Evolutionary conservation across 92 coral and sea anemone species (phyloP), one percentile per base, ranked within the genome.

Genomic region (Epizoanthus illoricatus): DNA sequence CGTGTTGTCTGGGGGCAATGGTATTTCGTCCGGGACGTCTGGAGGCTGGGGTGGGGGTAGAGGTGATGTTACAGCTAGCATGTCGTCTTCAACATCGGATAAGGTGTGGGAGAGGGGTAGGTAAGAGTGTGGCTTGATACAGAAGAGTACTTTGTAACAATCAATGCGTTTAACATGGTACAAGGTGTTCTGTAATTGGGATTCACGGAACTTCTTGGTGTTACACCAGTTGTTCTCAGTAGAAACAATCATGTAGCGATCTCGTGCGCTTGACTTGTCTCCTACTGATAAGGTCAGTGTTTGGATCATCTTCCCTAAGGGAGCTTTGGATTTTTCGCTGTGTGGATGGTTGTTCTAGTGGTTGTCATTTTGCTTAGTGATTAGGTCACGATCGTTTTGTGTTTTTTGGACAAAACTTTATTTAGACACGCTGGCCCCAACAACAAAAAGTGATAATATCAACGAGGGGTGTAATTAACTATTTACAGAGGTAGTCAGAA

Each of bases 161-260:
- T 72, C 63, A 39, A 49, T 83, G 40, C 86, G 47, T 60, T 83
- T 73, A 17, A 83, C 81, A n/a, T 73, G 73, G 71, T 71, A 71
- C 20, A 71, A 83, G 6, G 80, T 83, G 80, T 58, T 58, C 42
- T 11, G 80, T 71, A 83, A 13, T 57, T 83, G 86, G 41, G 86
- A 83, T 19, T 81, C 80, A 2, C 43, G 62, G 79, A 73, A 73
- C 43, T 73, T 83, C 86, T 71, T 20, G 42, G 43, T 72, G 49
- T 83, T 83, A 68, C 81, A 83, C 86, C 81, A 83, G 75, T 70
- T 56, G 67, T 78, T 72, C 49, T 83, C 86, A 7, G 59, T 78
- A 73, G 81, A 83, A 41, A 83, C 65, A 42, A 83, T 60, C 67
- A 73, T 47, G 79, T 72, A 83, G 41, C 72, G 81, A 84, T 73